Evolutionary conservation across 2,113 vertebrate species (phyloP).

Genomic region (Protobothrops mucrosquamatus): DNA sequence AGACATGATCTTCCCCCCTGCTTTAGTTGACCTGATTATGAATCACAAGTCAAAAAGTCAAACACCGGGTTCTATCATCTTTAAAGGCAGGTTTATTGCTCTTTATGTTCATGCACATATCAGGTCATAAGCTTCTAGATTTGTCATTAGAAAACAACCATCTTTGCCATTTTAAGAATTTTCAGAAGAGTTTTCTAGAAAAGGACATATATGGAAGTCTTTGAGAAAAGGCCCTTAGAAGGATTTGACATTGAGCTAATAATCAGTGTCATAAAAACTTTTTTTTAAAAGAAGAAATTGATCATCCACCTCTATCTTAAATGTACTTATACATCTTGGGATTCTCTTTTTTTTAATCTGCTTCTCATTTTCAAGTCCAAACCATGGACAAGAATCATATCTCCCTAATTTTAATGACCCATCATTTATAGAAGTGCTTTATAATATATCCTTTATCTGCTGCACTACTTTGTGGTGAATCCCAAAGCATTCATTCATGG

Average conservation of each 20-base stretch:
- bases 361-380: neutral
- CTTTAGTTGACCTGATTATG: constrained; percentile 35
- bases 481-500: neutral
- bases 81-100: constrained; percentile 7
- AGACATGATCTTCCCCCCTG: constrained; percentile 22
- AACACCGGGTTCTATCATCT: neutral
- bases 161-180: neutral
- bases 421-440: neutral
- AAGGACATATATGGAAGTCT: neutral
- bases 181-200: constrained; percentile 7
- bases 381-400: neutral
- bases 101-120: neutral
- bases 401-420: neutral
- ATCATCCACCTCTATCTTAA: neutral
- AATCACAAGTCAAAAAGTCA: neutral
- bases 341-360: neutral
- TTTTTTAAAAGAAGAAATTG: neutral
- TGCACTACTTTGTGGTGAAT: neutral
- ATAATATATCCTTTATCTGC: neutral
- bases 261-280: neutral
- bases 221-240: neutral
- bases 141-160: neutral
- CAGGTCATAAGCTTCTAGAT: constrained; percentile 6
- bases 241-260: neutral
- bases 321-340: neutral